Evolutionary conservation across 2,113 vertebrate genomes (phyloP).

Genomic region (Mesocricetus auratus): DNA sequence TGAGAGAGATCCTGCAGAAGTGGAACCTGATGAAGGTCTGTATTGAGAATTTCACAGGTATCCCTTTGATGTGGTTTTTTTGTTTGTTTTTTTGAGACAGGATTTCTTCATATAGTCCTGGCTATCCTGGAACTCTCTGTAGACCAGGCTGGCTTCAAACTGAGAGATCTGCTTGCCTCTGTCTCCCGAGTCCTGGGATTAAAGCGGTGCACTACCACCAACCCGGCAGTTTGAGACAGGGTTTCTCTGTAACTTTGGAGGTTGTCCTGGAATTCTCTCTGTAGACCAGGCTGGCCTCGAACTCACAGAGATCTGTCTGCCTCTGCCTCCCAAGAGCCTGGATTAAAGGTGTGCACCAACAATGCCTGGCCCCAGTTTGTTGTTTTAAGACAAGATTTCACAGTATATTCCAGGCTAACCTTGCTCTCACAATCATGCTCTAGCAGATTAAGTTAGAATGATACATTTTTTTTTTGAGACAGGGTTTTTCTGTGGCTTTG

Average conservation of each 20-base stretch:
- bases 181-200: background rate
- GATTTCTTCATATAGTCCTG: background rate
- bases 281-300: too few species aligned
- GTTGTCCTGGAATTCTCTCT: too few species aligned
- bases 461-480: too few species aligned
- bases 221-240: too few species aligned
- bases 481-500: too few species aligned
- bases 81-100: background rate
- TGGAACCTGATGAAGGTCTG: conserved; percentile 86
- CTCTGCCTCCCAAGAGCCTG: background rate
- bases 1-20: conserved; percentile 83
- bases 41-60: background rate
- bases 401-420: background rate
- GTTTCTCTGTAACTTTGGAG: too few species aligned
- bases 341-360: background rate
- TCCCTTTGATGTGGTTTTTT: background rate
- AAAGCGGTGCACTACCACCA: background rate
- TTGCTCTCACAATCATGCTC: background rate
- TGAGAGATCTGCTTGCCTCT: background rate
- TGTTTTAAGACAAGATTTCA: background rate
- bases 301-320: too few species aligned
- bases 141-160: background rate
- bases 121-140: background rate
- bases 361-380: background rate
- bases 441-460: background rate